Evolutionary conservation across 2,888 invertebrate genomes (phyloP), one percentile per base, ranked within the genome.

Genomic region (Cataglyphis rosenhaueri): DNA sequence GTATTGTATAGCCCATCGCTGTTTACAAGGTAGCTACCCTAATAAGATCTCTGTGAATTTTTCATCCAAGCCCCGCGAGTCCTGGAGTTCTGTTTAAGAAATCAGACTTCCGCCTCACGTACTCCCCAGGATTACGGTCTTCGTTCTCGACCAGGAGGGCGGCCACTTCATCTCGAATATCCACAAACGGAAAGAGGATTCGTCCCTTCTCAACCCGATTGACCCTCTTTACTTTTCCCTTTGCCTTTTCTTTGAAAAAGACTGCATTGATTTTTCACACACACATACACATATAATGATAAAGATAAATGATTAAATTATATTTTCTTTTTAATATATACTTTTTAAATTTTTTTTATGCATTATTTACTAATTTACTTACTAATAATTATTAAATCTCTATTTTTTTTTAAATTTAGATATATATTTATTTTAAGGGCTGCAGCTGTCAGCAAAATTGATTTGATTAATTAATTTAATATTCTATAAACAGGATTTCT

Each of bases 71-170:
- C 86, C 73, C 62, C 76, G 68, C 71, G 83, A 84, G 84, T 84
- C 85, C 61, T 74, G 73, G 85, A 88, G 84, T 88, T 87, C 83
- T 65, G 89, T 92, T 92, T 91, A 92, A 92, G 91, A 90, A 92
- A 93, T 94, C 91, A 91, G 90, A 91, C 87, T 93, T 92, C 91
- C 93, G 87, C 68, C 92, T 93, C 94, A 93, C 94, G 94, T 94
- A 92, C 92, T 91, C 85, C 88, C 75, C 70, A 87, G 91, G 91
- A 91, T 91, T 89, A 90, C 90, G 87, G 32, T 89, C 85, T 88
- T 90, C 91, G 86, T 84, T 84, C 86, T 91, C 87, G 83, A 88
- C 87, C 85, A 84, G 78, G 81, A 88, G 88, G 87, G 82, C 84
- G 85, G 84, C 88, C 86, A 93, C 92, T 93, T 92, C 91, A 93